These are phyloP conservation scores for Poecilia velifera DNA, from an alignment of 2,797 vertebrate species.

Conservation along the genomic window DNA sequence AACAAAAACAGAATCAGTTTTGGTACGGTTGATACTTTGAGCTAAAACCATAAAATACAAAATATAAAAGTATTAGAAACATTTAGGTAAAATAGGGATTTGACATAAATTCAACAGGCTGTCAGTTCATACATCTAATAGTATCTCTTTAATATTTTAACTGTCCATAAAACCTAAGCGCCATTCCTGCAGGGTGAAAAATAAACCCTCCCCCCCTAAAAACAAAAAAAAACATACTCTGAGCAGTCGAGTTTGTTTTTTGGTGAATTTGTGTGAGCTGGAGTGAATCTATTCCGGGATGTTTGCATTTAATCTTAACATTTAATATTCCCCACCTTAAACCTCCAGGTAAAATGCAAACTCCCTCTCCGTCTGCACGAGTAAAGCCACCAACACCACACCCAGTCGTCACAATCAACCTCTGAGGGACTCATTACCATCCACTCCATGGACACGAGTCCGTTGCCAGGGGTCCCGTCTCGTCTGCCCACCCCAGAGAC, in stretches of 20 bases:
- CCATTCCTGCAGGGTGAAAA: constrained; percentile 12
- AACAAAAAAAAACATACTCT: not conserved
- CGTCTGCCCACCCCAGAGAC: constrained; percentile 58
- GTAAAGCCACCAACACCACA: constrained; percentile 42
- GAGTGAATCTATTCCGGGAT: not conserved
- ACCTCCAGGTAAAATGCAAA: not conserved
- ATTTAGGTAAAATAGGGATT: not conserved
- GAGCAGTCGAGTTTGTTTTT: not conserved
- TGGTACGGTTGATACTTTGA: not conserved
- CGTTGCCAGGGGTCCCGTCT: constrained; percentile 61
- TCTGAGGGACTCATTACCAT: constrained; percentile 76
- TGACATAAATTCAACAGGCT: not conserved
- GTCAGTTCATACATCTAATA: not conserved
- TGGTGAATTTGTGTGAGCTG: not conserved
- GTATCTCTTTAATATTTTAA: not conserved
- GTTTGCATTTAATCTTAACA: not conserved
- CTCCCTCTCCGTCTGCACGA: not conserved
- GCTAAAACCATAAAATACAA: not conserved
- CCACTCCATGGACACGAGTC: constrained; percentile 47
- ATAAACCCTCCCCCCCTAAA: not conserved
- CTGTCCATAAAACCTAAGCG: not conserved
- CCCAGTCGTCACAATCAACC: constrained; percentile 45
- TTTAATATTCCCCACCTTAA: not conserved
- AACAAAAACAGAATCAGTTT: not conserved
- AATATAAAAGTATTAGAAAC: not conserved